Evolutionary conservation across 2,113 vertebrate genomes (phyloP).

Genomic region (Siniperca knerii): DNA sequence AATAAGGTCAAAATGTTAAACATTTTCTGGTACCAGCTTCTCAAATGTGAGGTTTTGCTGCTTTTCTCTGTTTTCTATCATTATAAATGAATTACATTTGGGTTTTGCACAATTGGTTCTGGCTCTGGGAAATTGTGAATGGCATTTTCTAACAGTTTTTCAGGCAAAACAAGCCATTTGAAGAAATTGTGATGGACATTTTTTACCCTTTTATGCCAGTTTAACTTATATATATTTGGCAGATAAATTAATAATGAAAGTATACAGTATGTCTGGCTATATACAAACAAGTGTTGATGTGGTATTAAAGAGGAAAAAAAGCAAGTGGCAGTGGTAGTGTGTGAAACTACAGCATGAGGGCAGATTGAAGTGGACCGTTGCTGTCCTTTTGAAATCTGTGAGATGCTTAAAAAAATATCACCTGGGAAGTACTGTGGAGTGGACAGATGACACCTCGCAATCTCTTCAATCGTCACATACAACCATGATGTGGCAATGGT

Average conservation of each 20-base stretch:
- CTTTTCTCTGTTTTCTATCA: background rate
- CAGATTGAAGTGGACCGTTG: background rate
- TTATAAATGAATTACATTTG: background rate
- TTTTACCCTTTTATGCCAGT: background rate
- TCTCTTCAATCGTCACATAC: background rate
- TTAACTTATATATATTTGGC: background rate
- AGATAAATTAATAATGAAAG: background rate
- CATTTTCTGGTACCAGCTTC: background rate
- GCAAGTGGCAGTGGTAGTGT: background rate
- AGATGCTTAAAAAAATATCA: background rate
- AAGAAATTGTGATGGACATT: background rate
- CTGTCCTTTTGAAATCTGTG: conserved; percentile 1
- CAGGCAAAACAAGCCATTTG: background rate
- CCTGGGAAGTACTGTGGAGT: background rate
- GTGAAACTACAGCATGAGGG: background rate
- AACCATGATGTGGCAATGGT: background rate
- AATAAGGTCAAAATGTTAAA: background rate
- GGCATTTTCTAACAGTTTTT: background rate
- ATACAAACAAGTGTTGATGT: background rate
- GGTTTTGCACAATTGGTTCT: background rate
- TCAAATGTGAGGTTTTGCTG: background rate
- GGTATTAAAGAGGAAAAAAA: background rate
- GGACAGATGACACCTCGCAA: background rate
- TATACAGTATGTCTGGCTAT: background rate
- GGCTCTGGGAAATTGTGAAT: background rate